Evolutionary conservation across 2,797 vertebrate genomes (phyloP).

Genomic region (Manis javanica): DNA sequence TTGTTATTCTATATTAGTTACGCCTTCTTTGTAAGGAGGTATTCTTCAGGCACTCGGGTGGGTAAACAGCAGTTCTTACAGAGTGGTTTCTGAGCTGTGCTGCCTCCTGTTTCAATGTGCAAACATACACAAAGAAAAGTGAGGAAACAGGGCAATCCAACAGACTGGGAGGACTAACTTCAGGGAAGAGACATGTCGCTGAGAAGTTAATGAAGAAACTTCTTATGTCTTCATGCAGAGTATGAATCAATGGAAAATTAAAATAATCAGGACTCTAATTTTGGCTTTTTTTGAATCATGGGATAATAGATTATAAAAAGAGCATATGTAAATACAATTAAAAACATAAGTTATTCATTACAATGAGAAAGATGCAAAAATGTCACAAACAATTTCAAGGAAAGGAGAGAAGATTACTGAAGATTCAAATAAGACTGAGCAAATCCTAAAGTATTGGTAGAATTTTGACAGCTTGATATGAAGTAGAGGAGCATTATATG

Average conservation of each 20-base stretch:
- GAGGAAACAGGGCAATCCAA: not conserved
- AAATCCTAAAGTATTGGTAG: not conserved
- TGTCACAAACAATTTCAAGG: not conserved
- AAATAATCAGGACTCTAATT: not conserved
- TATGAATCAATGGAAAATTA: conserved; percentile 2
- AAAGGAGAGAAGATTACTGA: conserved; percentile 55
- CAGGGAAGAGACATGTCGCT: not conserved
- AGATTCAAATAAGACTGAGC: conserved; percentile 18
- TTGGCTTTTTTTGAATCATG: not conserved
- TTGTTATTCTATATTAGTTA: not conserved
- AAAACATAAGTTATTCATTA: not conserved
- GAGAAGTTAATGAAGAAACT: conserved; percentile 18
- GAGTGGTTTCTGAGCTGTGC: not conserved
- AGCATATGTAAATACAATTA: not conserved
- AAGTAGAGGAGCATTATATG: conserved; percentile 27
- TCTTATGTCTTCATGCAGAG: not conserved
- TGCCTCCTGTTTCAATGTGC: not conserved
- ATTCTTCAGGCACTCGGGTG: not conserved
- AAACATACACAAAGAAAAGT: not conserved
- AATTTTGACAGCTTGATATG: conserved; percentile 57
- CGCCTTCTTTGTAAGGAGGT: not conserved
- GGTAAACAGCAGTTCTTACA: not conserved
- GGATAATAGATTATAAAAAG: not conserved
- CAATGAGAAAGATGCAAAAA: not conserved
- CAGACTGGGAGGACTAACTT: not conserved